phyloP scores from a whole-genome alignment of 2,888 invertebrate species.

The Encarsia formosa region DNA sequence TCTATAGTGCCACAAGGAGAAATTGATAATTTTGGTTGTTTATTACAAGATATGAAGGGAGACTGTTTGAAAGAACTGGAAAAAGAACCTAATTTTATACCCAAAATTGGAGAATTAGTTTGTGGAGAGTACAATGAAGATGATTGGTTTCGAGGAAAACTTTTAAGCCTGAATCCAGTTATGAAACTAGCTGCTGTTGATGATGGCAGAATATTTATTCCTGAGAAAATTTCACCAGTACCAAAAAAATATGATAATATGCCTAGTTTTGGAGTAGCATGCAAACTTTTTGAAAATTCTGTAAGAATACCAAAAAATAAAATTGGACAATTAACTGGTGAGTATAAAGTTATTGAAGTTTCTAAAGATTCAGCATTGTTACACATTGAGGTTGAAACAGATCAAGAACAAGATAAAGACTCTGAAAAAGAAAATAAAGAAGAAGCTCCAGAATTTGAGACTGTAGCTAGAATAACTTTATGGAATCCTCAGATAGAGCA shows the following conservation, averaged over 20 bases:
- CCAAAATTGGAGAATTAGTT: slow-evolving; percentile 36
- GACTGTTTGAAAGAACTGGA: slow-evolving; percentile 17
- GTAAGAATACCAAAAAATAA: no score
- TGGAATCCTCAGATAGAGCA: no score
- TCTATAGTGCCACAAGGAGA: slow-evolving; percentile 23
- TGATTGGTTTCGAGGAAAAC: slow-evolving; percentile 41
- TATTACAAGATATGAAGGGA: slow-evolving; percentile 24
- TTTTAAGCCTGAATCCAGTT: slow-evolving; percentile 29
- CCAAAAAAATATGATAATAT: slow-evolving; percentile 29
- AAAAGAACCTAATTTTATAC: slow-evolving; percentile 16
- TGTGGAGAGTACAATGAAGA: slow-evolving; percentile 29
- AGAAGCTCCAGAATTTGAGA: no score
- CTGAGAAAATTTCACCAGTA: slow-evolving; percentile 30
- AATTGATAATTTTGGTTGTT: slow-evolving; percentile 15
- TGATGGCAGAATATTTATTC: slow-evolving; percentile 32
- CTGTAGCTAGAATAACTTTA: no score
- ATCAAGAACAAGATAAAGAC: no score
- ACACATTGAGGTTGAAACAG: no score
- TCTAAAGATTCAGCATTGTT: no score
- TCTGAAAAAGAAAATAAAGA: no score
- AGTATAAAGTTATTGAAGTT: no score
- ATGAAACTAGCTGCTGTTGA: slow-evolving; percentile 37
- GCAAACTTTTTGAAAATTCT: no score
- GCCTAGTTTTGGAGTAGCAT: slow-evolving; percentile 23
- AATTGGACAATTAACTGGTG: no score